Base-by-base conservation (phyloP, 2,113 vertebrate genomes). In the Rhadina sibilatrix region DNA sequence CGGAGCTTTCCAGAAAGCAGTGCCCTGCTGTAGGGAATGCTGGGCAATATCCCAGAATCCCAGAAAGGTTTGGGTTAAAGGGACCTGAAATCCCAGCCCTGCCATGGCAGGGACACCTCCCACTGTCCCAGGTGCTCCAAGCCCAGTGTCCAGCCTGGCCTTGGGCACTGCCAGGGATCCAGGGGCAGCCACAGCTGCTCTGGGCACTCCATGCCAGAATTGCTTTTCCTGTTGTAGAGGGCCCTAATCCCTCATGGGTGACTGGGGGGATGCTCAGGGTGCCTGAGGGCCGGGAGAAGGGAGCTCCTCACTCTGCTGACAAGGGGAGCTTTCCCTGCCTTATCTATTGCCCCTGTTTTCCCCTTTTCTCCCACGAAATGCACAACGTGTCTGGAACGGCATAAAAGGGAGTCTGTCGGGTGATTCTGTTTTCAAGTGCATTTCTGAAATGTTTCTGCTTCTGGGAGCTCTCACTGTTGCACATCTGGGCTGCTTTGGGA, bases 361-460 rank as follows among this genome's bases (percentile, higher is more conserved):
- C 18, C 23, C 23, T 86, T 35, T 88, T 54, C 53, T 63, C 50
- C 42, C 28, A 8, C 33, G 14, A 0, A 3, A 19, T 3, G 11
- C 28, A 12, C 17, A 19, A 1, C 0, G 0, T 21, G 25, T 40
- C 70, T 79, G 53, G 47, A 57, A 25, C 1, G 13, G 40, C 22
- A 7, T 4, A 8, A 13, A 21, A 44, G 23, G 3, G 40, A 17
- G 1, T 20, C 79, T 49, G 47, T 7, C 35, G 37, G 70, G 20
- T 28, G 56, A 3, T 47, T 50, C 42, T 49, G 33, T 12, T 57
- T 15, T 15, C 68, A 56, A 65, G 14, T 12, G 28, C 9, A 10
- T 40, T 38, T n/a, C 68, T 60, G 72, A 59, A 52, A 52, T 17
- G 13, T 52, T 61, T 27, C 56, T 70, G 54, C 63, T 42, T 56